Evolutionary conservation across 2,113 vertebrate species (phyloP), one percentile per base, ranked within the genome.

Genomic region (Pogonocichla stellata): DNA sequence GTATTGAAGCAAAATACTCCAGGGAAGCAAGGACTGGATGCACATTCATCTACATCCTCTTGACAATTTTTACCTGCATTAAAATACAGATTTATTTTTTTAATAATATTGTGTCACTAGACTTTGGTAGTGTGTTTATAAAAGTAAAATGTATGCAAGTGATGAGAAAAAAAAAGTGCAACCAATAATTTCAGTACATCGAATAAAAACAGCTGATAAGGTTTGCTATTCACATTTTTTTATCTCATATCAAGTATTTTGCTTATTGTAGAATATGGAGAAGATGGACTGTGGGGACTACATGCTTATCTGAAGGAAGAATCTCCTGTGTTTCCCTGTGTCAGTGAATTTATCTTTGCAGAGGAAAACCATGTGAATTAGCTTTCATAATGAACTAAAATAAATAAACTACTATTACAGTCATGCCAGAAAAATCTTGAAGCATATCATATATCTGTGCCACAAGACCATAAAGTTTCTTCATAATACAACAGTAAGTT

Each of bases 11-110:
- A 99, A 72, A 95, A 69, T 25, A 97, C 98, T 57, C 97, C 98
- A 23, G 98, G 87, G 74, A 98, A 98, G 88, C 99, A 99, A 15
- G 98, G 98, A 57, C 33, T 93, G 26, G 97, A 98, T 58, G 88
- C 60, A 91, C 99, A 99, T 94, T 99, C 99, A 31, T 99, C 98
- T 26, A 98, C 33, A 66, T 99, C 99, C 58, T 98, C 98, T 96
- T 98, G 97, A 74, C 99, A 99, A 4, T 98, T 98, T 65, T 74
- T 93, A 69, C 99, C 99, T 99, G 77, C 47, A 86, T 81, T 60
- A 64, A 97, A 95, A 96, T 19, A 92, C 7, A 92, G 25, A 77
- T 51, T 60, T 47, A 53, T 23, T 50, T 60, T 61, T 66, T 10
- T 4, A 16, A 16, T 54, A 74, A 51, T 73, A 66, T 5, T 24